Conservation (phyloP, 37 sponge, comb jelly and placozoan species). For the Oopsacas minuta region DNA sequence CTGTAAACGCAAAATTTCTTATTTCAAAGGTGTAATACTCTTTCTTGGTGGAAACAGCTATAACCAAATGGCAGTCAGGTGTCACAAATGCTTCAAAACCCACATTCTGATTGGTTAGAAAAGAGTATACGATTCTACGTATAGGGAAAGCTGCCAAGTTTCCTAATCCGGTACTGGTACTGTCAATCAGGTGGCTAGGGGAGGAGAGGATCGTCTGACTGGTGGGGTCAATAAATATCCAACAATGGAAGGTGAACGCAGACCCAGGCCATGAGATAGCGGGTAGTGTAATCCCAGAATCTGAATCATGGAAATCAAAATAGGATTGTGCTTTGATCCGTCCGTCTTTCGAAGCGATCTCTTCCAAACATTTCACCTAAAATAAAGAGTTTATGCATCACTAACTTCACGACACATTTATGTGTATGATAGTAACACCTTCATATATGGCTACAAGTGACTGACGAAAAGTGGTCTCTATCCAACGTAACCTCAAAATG, state of each 20-base stretch:
- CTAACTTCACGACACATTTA: too few species aligned
- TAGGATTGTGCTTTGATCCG: neutral
- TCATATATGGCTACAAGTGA: too few species aligned
- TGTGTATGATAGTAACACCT: too few species aligned
- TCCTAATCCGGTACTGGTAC: neutral
- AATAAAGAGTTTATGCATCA: too few species aligned
- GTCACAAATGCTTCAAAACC: neutral
- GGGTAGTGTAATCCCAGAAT: neutral
- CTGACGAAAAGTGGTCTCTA: too few species aligned
- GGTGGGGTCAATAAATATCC: slow-evolving; percentile 6
- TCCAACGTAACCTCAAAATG: too few species aligned
- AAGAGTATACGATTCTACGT: neutral
- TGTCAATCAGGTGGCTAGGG: neutral
- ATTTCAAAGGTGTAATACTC: neutral
- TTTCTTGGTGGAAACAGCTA: neutral
- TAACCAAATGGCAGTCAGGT: neutral
- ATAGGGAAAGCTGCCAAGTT: slow-evolving; percentile 1
- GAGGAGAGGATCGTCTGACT: neutral
- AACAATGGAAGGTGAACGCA: neutral
- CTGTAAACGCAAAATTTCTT: neutral
- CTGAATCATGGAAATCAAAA: neutral
- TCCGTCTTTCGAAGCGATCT: neutral
- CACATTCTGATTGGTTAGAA: slow-evolving; percentile 7
- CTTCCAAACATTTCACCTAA: neutral
- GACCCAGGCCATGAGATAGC: neutral